phyloP scores from a whole-genome alignment of 2,888 invertebrate genomes.

The Anthophora plumipes region DNA sequence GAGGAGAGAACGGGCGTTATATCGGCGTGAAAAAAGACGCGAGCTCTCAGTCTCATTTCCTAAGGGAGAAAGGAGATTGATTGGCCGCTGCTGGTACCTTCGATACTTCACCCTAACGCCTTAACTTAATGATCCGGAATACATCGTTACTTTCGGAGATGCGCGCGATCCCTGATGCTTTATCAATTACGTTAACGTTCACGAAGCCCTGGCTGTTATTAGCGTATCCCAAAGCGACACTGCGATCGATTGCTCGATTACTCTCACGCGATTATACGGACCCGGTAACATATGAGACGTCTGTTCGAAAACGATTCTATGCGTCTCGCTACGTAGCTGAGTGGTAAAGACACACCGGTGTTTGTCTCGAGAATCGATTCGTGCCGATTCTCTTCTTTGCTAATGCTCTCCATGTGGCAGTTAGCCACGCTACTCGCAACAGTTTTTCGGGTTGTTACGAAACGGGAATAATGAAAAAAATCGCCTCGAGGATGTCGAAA shows the following conservation, averaged over 20 bases:
- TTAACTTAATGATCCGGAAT: constrained; percentile 66
- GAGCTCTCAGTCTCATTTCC: constrained; percentile 63
- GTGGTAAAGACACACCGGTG: background rate
- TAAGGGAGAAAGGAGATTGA: constrained; percentile 62
- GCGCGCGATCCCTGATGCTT: constrained; percentile 36
- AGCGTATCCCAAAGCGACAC: constrained; percentile 23
- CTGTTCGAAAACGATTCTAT: background rate
- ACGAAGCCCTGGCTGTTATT: constrained; percentile 17
- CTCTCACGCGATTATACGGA: constrained; percentile 26
- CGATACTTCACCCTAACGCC: constrained; percentile 59
- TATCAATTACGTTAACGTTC: constrained; percentile 51
- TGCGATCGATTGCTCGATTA: constrained; percentile 33
- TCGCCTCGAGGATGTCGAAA: background rate
- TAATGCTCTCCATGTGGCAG: background rate
- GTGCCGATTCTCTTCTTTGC: background rate
- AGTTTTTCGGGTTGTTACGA: background rate
- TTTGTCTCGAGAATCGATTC: constrained; percentile 4
- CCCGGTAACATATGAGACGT: constrained; percentile 3
- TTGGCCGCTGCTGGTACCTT: constrained; percentile 51
- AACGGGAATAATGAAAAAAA: background rate
- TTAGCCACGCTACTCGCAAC: background rate
- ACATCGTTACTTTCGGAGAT: constrained; percentile 51
- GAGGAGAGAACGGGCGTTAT: constrained; percentile 25
- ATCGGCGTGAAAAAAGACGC: constrained; percentile 38
- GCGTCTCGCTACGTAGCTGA: too few species aligned